Evolutionary conservation across 2,797 vertebrate species (phyloP).

Genomic region (Rhinophrynus dorsalis): DNA sequence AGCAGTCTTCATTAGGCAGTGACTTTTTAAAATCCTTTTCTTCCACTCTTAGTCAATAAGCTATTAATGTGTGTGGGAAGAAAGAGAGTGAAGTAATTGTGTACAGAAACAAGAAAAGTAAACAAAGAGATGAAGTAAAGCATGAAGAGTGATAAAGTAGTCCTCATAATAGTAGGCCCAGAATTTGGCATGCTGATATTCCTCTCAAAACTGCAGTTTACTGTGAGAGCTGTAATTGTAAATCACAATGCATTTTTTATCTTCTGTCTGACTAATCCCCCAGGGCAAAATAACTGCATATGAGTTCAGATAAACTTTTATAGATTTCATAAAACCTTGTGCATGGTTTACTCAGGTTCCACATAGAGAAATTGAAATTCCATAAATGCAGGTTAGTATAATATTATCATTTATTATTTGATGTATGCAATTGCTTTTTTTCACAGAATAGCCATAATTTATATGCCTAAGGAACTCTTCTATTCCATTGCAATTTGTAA

Average conservation of each 20-base stretch:
- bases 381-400: too few species aligned
- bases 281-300: conserved; percentile 7
- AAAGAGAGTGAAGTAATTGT: conserved; percentile 68
- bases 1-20: conserved; percentile 63
- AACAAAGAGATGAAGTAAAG: not conserved
- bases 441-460: too few species aligned
- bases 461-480: too few species aligned
- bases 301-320: not conserved
- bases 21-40: conserved; percentile 68
- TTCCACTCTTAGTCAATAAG: conserved; percentile 71
- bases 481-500: too few species aligned
- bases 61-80: conserved; percentile 66
- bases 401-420: too few species aligned
- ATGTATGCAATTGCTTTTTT: too few species aligned
- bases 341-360: conserved; percentile 11
- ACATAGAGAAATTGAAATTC: too few species aligned
- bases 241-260: conserved; percentile 20
- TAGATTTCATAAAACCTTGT: not conserved
- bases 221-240: not conserved
- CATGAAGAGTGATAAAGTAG: not conserved
- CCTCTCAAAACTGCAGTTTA: conserved; percentile 6
- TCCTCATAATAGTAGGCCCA: not conserved
- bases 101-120: conserved; percentile 28
- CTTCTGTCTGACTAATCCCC: not conserved
- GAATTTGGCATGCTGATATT: conserved; percentile 16